Base-by-base conservation (phyloP, 1,140 invertebrate species). In the Forficula auricularia region DNA sequence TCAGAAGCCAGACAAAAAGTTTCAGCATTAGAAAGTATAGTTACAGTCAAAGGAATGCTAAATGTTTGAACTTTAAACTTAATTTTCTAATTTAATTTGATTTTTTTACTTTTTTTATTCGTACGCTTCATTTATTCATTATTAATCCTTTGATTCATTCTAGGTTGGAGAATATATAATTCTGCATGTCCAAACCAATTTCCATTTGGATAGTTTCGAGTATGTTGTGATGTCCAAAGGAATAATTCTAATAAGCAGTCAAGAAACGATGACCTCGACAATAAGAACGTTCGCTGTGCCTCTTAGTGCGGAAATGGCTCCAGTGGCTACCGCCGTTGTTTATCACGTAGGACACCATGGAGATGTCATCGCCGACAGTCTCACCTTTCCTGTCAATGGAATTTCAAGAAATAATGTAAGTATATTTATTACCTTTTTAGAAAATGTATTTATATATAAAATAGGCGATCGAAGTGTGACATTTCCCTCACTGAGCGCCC, bases 301-400 rank as follows among this genome's bases (percentile, higher is more conserved):
- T 0, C 57, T 96, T 3, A 87, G 84, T 16, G 72, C 88, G 1
- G 88, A 95, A 65, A 95, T 97, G 90, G 84, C 90, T 8, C 91
- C 91, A 0, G 79, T 82, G 15, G 79, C 89, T 1, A 90, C 87
- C 0, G 71, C 90, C 9, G 71, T 96, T 9, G 85, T 92, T 8
- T 98, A 90, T 67, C 75, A 86, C 54, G 73, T 92, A 1, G 75
- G 75, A 4, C 68, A 72, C 32, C 77, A 84, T 52, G 87, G 86
- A 2, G 77, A 85, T 51, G 77, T 96, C 2, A 73, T 92, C 1
- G 83, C 82, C 1, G 92, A 98, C 62, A 83, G 84, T 34, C 65
- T 96, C 14, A 94, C 87, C 2, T 91, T 96, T 63, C 83, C 88
- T 2, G 88, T 97, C 1, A 89, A 96, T 62, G 90, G 88, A 36